Conservation (phyloP, 2,888 invertebrate species). For the Mycalesis mineus region DNA sequence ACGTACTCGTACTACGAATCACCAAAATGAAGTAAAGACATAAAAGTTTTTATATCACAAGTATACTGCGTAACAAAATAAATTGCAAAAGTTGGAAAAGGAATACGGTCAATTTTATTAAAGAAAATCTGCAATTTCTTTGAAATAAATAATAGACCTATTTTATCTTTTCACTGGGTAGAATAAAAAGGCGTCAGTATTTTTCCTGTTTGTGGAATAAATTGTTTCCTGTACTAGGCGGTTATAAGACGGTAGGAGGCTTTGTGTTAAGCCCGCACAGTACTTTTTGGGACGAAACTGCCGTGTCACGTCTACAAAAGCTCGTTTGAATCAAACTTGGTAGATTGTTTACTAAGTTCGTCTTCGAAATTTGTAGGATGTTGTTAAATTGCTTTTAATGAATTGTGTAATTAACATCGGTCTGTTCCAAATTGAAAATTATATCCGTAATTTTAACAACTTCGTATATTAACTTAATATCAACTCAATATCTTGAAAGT, state of each 20-base stretch:
- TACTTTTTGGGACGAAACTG: constrained; percentile 10
- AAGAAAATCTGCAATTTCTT: too few species aligned
- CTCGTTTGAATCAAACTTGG: constrained; percentile 5
- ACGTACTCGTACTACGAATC: too few species aligned
- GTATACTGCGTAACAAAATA: too few species aligned
- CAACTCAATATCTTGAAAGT: too few species aligned
- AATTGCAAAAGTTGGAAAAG: too few species aligned
- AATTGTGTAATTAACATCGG: not conserved
- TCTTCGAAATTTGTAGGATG: constrained; percentile 2
- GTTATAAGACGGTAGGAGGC: constrained; percentile 48
- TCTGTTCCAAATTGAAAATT: not conserved
- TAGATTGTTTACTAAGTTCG: constrained; percentile 11
- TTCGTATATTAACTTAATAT: too few species aligned
- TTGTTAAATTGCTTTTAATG: not conserved
- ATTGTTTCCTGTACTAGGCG: constrained; percentile 53
- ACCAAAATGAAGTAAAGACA: too few species aligned
- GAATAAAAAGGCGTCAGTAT: constrained; percentile 3
- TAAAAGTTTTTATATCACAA: too few species aligned
- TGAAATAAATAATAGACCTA: too few species aligned
- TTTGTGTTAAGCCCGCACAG: constrained; percentile 33
- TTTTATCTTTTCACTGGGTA: too few species aligned
- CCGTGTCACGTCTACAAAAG: constrained; percentile 14
- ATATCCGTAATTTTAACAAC: too few species aligned
- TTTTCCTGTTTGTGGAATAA: constrained; percentile 30
- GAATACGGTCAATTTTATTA: too few species aligned